Evolutionary conservation across 2,888 invertebrate species (phyloP).

Genomic region (Sipunculus nudus): DNA sequence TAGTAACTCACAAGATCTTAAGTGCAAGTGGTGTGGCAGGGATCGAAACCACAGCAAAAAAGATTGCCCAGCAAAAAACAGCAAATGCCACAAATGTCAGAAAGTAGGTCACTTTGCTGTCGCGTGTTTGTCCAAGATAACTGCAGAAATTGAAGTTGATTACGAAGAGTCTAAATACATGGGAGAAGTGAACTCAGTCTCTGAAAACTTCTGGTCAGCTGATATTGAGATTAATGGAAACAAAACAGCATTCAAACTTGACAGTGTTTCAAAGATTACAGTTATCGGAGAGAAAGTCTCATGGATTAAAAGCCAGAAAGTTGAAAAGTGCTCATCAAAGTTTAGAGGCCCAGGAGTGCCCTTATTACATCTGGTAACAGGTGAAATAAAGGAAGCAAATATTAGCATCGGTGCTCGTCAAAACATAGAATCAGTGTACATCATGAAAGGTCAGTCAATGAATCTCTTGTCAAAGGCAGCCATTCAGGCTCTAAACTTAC

Average conservation of each 20-base stretch:
- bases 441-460: neutral
- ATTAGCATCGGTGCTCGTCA: neutral
- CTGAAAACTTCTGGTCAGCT: no score
- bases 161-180: no score
- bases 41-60: no score
- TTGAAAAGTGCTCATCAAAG: neutral
- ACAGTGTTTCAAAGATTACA: conserved; percentile 36
- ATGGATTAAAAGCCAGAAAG: neutral
- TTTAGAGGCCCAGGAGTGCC: conserved; percentile 1
- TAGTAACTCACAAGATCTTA: no score
- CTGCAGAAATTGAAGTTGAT: no score
- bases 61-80: no score
- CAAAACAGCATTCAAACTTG: conserved; percentile 29
- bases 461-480: neutral
- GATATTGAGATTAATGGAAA: conserved; percentile 12
- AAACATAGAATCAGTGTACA: conserved; percentile 1
- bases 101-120: no score
- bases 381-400: neutral
- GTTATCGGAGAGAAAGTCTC: neutral
- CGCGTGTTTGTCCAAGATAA: no score
- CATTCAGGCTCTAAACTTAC: neutral
- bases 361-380: neutral
- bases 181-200: no score
- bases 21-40: no score
- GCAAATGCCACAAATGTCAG: no score